Conservation (phyloP, 2,113 vertebrate species). For the Heterocephalus glaber region DNA sequence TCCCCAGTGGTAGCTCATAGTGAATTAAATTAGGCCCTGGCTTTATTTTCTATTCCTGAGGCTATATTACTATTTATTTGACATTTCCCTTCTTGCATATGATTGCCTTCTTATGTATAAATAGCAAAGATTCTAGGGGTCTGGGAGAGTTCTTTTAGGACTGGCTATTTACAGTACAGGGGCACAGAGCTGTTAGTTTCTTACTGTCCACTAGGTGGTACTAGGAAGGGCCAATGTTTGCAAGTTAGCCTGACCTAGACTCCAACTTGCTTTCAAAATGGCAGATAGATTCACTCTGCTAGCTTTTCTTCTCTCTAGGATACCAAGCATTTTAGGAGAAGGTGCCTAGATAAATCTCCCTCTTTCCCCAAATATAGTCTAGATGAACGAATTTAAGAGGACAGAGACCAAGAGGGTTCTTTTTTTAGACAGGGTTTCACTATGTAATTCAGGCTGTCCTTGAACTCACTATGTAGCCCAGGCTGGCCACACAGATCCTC, state of each 20-base stretch:
- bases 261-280: background rate
- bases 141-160: constrained; percentile 24
- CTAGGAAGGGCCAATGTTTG: background rate
- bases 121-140: constrained; percentile 29
- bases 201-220: constrained; percentile 62
- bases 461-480: background rate
- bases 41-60: background rate
- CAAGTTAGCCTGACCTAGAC: background rate
- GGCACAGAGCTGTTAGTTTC: background rate
- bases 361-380: background rate
- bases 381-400: background rate
- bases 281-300: background rate
- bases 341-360: background rate
- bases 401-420: background rate
- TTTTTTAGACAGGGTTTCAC: background rate
- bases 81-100: background rate
- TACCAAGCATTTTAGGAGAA: background rate
- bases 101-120: background rate
- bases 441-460: background rate
- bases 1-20: background rate
- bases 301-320: background rate
- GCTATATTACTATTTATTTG: background rate
- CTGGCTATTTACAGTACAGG: background rate
- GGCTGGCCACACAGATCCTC: background rate
- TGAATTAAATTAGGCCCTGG: background rate